A percentile compares a stretch with the other conserved stretches of the same genome.
phyloP scores from a whole-genome alignment of 1,140 invertebrate species.

The Caligus rogercresseyi region DNA sequence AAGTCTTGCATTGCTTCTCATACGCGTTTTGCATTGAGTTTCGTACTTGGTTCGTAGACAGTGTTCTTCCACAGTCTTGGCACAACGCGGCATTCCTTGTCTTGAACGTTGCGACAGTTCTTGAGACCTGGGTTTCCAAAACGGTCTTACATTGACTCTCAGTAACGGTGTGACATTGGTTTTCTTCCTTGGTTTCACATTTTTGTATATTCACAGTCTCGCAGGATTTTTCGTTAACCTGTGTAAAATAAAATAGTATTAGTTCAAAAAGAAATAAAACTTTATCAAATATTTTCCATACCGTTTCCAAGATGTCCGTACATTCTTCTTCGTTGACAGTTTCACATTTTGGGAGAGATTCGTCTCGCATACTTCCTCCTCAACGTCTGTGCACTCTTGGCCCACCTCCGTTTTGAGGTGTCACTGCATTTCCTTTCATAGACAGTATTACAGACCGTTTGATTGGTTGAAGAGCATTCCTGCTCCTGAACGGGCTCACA shows the following conservation, averaged over 20 bases:
- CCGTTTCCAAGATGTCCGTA: too few relatives aligned
- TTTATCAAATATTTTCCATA: not conserved
- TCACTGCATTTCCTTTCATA: not conserved
- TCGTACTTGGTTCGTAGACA: conserved; percentile 4
- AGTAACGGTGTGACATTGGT: not conserved
- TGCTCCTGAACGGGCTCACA: conserved; percentile 3
- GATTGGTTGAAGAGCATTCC: not conserved
- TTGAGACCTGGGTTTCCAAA: not conserved
- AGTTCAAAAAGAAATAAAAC: not conserved
- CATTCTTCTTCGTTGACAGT: too few relatives aligned
- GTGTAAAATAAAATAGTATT: not conserved
- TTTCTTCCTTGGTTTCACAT: not conserved
- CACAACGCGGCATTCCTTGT: not conserved
- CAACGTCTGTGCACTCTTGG: not conserved
- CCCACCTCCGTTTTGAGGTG: not conserved
- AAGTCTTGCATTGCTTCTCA: conserved; percentile 8
- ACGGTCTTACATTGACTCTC: not conserved
- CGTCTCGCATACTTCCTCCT: conserved; percentile 9
- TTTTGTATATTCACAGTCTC: not conserved
- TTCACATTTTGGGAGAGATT: too few relatives aligned
- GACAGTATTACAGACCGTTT: not conserved
- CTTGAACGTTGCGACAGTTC: conserved; percentile 5
- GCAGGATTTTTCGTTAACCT: not conserved
- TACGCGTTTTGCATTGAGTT: not conserved
- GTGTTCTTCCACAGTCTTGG: not conserved